These are phyloP conservation scores for Acrossocheilus wenchowensis DNA, from an alignment of 2,797 vertebrate species.

Conservation along the genomic window DNA sequence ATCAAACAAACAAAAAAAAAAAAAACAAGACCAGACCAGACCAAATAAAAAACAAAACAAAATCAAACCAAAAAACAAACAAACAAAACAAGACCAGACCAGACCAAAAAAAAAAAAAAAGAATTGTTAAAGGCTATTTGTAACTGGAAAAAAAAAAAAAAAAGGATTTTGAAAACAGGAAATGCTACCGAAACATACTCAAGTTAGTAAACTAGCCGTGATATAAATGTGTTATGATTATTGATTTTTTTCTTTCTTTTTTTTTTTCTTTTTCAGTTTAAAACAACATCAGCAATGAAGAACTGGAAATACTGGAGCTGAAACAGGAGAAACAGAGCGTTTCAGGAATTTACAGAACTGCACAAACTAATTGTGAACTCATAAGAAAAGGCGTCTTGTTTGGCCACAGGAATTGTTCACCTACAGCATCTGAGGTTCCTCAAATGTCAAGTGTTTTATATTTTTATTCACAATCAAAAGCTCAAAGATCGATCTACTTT, in stretches of 20 bases:
- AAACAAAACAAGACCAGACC: too few species aligned
- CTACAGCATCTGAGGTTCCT: conserved; percentile 39
- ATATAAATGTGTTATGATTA: neutral
- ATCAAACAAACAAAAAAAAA: neutral
- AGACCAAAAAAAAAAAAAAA: neutral
- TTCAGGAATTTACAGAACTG: conserved; percentile 17
- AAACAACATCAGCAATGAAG: conserved; percentile 61
- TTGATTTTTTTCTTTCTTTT: conserved; percentile 25
- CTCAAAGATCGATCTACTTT: conserved; percentile 32
- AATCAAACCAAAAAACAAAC: neutral
- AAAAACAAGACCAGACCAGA: neutral
- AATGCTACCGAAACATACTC: neutral
- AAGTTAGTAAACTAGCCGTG: neutral
- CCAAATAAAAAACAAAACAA: too few species aligned
- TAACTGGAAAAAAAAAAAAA: neutral
- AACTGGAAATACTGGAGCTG: conserved; percentile 3
- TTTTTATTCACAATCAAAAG: conserved; percentile 41
- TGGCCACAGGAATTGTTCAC: conserved; percentile 27
- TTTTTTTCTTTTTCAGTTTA: conserved; percentile 49
- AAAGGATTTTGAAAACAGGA: neutral
- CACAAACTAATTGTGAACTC: conserved; percentile 11
- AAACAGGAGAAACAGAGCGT: conserved; percentile 1
- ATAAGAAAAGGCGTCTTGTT: conserved; percentile 9
- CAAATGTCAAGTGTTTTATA: conserved; percentile 46
- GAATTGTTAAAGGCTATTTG: neutral